Evolutionary conservation across 2,113 vertebrate species (phyloP), one percentile per base, ranked within the genome.

Genomic region (Trogon melanurus): DNA sequence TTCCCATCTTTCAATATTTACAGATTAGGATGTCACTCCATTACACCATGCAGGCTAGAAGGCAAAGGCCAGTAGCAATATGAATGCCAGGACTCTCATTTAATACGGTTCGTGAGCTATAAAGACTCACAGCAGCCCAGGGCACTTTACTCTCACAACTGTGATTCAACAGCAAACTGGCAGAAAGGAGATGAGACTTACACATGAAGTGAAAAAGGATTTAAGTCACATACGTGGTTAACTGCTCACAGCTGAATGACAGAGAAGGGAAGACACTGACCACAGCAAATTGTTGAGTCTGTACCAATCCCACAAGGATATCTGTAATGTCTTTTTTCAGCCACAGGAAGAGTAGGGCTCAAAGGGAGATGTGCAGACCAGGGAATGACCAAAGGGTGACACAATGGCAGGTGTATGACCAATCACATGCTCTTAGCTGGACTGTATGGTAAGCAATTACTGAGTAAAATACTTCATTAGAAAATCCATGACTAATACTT

Each of bases 331-430:
- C 0, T 27, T 84, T 76, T 72, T 48, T 50, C 17, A 85, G 32
- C 13, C 26, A 19, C n/a, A 34, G 66, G 88, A 82, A 25, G 12
- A 26, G 16, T 2, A 36, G 10, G 5, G 20, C 4, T 79, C 38
- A 79, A 62, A 82, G 26, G 5, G 19, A 5, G 13, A 17, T 21
- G 27, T 36, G 47, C 36, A 85, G n/a, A 32, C 6, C n/a, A 47
- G 25, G 12, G 26, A 75, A 88, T 23, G 34, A 25, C 61, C 7
- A 1, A 61, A 58, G 47, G 3, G 10, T 60, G 30, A 32, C 29
- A 71, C 56, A 54, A 1, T 6, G 38, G 30, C 15, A 45, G 0
- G 0, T n/a, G 6, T 16, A 29, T 51, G n/a, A 47, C 21, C 21
- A 70, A 3, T 13, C 20, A 27, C 1, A 1, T 13, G 25, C 13